Percentiles rank a stretch among this genome's conserved stretches.
These are phyloP conservation scores for Philopedon plagiatum DNA, from an alignment of 2,888 invertebrate genomes.

Conservation along the genomic window DNA sequence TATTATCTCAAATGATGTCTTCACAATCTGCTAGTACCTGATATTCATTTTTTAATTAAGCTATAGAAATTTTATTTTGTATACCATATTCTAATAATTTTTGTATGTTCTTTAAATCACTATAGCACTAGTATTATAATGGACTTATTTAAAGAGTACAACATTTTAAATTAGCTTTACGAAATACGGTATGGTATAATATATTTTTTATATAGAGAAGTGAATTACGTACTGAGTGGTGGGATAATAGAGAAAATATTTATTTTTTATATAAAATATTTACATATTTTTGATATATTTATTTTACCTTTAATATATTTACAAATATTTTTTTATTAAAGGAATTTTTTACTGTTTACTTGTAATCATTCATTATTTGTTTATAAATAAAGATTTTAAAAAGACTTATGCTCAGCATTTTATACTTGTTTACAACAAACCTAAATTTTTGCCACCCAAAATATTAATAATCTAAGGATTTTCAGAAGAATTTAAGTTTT, in stretches of 20 bases:
- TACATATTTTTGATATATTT: slow-evolving; percentile 21
- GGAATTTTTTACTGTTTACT: not conserved
- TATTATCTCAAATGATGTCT: no score
- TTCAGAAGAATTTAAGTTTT: no score
- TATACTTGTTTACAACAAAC: no score
- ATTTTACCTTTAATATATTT: slow-evolving; percentile 28
- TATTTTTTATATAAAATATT: slow-evolving; percentile 21
- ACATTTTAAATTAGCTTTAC: slow-evolving; percentile 4
- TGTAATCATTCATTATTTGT: not conserved
- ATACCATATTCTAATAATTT: not conserved
- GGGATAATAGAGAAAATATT: not conserved
- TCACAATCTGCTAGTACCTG: not conserved
- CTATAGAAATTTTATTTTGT: no score
- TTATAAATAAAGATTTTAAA: not conserved
- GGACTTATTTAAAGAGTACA: slow-evolving; percentile 10
- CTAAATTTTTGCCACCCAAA: no score
- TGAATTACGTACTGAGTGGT: not conserved
- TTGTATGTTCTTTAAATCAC: slow-evolving; percentile 2
- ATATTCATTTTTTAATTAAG: not conserved
- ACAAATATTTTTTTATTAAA: slow-evolving; percentile 16
- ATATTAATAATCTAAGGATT: no score
- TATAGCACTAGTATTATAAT: not conserved
- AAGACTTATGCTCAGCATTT: not conserved
- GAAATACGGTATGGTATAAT: not conserved
- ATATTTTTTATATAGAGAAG: not conserved